Evolutionary conservation across 2,113 vertebrate genomes (phyloP).

Genomic region (Microcebus jonahi): DNA sequence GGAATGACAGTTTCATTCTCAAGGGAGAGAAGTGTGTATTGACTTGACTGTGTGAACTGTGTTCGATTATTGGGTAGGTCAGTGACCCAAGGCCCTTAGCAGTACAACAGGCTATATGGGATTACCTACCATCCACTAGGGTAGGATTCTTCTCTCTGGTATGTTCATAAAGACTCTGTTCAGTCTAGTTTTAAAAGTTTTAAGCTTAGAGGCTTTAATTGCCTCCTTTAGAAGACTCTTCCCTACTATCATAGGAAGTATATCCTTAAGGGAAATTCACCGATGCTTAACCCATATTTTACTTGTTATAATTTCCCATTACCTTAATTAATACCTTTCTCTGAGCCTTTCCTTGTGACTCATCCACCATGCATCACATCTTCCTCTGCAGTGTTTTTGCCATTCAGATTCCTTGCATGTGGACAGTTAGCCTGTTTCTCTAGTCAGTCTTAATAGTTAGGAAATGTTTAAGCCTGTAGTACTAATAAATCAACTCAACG

Average conservation of each 20-base stretch:
- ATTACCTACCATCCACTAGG: not conserved
- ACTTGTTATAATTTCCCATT: slow-evolving; percentile 81
- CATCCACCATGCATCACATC: slow-evolving; percentile 61
- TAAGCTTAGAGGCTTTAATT: slow-evolving; percentile 68
- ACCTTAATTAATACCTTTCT: slow-evolving; percentile 79
- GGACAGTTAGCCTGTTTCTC: slow-evolving; percentile 71
- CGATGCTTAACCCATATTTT: slow-evolving; percentile 81
- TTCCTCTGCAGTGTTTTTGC: slow-evolving; percentile 44
- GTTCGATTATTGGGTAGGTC: not conserved
- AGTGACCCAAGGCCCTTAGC: not conserved
- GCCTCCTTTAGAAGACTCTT: slow-evolving; percentile 71
- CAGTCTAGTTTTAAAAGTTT: slow-evolving; percentile 76
- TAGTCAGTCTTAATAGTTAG: slow-evolving; percentile 74
- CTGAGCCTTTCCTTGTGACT: slow-evolving; percentile 71
- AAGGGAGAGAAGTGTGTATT: not conserved
- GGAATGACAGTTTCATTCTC: not conserved
- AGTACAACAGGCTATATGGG: not conserved
- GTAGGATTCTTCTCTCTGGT: slow-evolving; percentile 55
- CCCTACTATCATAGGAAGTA: slow-evolving; percentile 71
- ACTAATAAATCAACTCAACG: slow-evolving; percentile 75
- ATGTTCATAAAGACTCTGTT: slow-evolving; percentile 60
- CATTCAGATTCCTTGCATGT: slow-evolving; percentile 56
- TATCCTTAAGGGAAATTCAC: slow-evolving; percentile 78
- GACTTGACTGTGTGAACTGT: not conserved
- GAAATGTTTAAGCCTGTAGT: slow-evolving; percentile 80